Conservation (phyloP, 2,113 vertebrate species). For the Eubucco bourcierii region DNA sequence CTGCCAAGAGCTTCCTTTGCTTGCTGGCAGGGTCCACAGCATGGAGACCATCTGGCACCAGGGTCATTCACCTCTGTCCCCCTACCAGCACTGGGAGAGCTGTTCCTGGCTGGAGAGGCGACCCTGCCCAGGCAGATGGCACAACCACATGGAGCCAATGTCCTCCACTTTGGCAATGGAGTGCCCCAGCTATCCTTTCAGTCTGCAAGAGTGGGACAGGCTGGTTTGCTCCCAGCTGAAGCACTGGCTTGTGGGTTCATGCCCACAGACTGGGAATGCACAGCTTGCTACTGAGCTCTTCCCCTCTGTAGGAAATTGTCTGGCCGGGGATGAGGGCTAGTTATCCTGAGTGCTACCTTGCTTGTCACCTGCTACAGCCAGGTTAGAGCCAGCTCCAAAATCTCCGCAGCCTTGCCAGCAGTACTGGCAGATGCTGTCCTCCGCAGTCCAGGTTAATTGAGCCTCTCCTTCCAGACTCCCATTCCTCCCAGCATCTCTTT, state of each 20-base stretch:
- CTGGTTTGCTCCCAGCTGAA: not conserved
- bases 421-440: slow-evolving; percentile 39
- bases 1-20: not conserved
- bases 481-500: not conserved
- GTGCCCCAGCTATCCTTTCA: not conserved
- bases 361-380: not conserved
- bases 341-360: not conserved
- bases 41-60: not conserved
- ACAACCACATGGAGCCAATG: not conserved
- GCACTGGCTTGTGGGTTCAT: rapidly evolving
- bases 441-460: slow-evolving; percentile 56
- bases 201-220: rapidly evolving
- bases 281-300: not conserved
- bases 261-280: no score
- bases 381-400: slow-evolving; percentile 37
- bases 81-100: no score
- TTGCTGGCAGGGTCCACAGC: not conserved
- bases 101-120: not conserved
- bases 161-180: not conserved
- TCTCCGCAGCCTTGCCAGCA: slow-evolving; percentile 46
- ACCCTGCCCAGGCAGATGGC: not conserved
- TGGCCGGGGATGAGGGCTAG: not conserved
- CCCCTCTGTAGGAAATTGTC: not conserved
- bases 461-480: not conserved
- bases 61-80: not conserved